Evolutionary conservation across 2,113 vertebrate genomes (phyloP), one percentile per base, ranked within the genome.

Genomic region (Microcebus lehilahytsara): DNA sequence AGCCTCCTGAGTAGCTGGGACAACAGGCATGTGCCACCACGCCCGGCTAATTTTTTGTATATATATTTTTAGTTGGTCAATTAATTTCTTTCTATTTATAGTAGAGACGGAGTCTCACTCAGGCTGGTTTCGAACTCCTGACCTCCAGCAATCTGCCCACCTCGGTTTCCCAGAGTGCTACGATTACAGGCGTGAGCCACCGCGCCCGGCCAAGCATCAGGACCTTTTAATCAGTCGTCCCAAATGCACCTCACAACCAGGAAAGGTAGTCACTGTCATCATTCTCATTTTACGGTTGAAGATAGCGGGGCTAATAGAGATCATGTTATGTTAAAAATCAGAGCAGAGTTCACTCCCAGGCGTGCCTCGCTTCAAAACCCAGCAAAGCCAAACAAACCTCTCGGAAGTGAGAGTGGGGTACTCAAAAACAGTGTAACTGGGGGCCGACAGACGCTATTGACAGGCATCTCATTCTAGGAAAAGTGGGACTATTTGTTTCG

Each of bases 401-500:
- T 34, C 71, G 32, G 27, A 32, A 88, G 12, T 22, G 23, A 92
- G 60, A 67, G 25, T 19, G 51, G 20, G 46, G 17, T 32, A 5
- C 22, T 69, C 58, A 8, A 4, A 22, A 30, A 30, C 12, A 53
- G 8, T 13, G 4, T 14, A 9, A 40, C 34, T 27, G 27, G 25
- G 77, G 20, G 10, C 2, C 17, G 4, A 0, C 34, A 58, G 3
- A 32, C 77, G 34, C 42, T 56, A 8, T 9, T 2, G 58, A 23
- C 37, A 46, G 19, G 25, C 4, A 46, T 46, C 19, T 62, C 16
- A 46, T 11, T 53, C 62, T 37, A 64, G 71, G 30, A 46, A 49
- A 10, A 25, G 20, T 2, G 1, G 6, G 2, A 1, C 14, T 6
- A 6, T 9, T 78, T 53, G 10, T 9, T 78, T 53, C 56, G 13